Base-by-base conservation (phyloP, 2,797 vertebrate genomes). In the Lacerta viridis region DNA sequence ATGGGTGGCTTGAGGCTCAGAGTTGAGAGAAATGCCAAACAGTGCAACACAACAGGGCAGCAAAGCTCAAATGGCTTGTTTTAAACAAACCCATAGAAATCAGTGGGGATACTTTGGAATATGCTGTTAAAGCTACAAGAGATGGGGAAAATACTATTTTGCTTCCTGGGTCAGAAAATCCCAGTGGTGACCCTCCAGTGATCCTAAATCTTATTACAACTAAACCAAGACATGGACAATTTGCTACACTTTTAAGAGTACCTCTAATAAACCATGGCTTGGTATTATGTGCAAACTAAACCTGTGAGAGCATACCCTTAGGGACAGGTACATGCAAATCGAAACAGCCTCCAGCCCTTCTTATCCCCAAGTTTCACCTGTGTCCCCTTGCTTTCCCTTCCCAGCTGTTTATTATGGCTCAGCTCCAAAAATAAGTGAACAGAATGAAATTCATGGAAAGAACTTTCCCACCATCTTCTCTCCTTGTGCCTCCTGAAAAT, bases 1-100 rank as follows among this genome's bases (percentile, higher is more conserved):
- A 81, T 89, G 78, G 83, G 88, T 89, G 83, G 83, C 33, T 75
- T 66, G 71, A 81, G 41, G 59, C 69, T 85, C 77, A 76, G 55
- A 81, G 33, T 41, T 80, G 55, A 84, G 59, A 69, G 69, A 86
- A 66, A 85, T 81, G 78, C 68, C 77, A 89, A 79, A 66, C 15
- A n/a, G 15, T 36, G 46, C 36, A 84, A 46, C 50, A 61, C 36
- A 72, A 72, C 66, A 80, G 41, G 66, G n/a, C 50, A 83, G 61
- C 61, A 78, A 69, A 78, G 36, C 33, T 72, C 33, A 59, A 84
- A 72, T 25, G 46, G n/a, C 46, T 84, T 75, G 71, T 23, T 71
- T 64, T 15, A 84, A 41, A n/a, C 64, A 77, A 13, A 64, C 39
- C 41, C 64, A 72, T 25, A 43, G 64, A 43, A 88, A 61, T 61